Evolutionary conservation across 1,140 invertebrate species (phyloP).

Genomic region (Bactericera cockerelli): DNA sequence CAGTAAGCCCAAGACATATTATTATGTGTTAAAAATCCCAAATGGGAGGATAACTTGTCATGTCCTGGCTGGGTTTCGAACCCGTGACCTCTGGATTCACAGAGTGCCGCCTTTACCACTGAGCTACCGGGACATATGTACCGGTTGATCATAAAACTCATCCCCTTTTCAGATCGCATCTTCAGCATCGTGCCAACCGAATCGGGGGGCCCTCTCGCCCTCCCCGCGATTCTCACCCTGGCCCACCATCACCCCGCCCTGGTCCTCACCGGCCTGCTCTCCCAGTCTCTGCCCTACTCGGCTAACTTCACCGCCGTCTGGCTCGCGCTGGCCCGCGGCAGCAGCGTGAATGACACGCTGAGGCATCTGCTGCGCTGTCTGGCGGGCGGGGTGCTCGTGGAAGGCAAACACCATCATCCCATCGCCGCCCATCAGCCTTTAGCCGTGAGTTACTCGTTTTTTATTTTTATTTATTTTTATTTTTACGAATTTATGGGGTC

Average conservation of each 20-base stretch:
- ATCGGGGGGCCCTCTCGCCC: background rate
- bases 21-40: too few relatives aligned
- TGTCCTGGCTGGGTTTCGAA: too few relatives aligned
- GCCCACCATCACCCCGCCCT: background rate
- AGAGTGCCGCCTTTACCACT: too few relatives aligned
- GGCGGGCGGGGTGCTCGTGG: background rate
- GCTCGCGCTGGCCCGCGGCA: background rate
- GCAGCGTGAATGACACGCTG: background rate
- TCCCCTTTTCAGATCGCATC: too few relatives aligned
- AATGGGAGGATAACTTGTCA: too few relatives aligned
- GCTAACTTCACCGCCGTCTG: background rate
- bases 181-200: background rate
- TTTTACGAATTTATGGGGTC: too few relatives aligned
- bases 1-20: too few relatives aligned
- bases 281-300: background rate
- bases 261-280: background rate
- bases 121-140: too few relatives aligned
- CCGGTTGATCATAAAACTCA: too few relatives aligned
- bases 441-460: too few relatives aligned
- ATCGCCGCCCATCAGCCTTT: constrained; percentile 4
- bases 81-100: too few relatives aligned
- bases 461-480: too few relatives aligned
- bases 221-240: background rate
- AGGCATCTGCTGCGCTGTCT: background rate
- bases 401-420: background rate